Conservation (phyloP, 2,888 invertebrate species). For the Drosophila nigricruria region DNA sequence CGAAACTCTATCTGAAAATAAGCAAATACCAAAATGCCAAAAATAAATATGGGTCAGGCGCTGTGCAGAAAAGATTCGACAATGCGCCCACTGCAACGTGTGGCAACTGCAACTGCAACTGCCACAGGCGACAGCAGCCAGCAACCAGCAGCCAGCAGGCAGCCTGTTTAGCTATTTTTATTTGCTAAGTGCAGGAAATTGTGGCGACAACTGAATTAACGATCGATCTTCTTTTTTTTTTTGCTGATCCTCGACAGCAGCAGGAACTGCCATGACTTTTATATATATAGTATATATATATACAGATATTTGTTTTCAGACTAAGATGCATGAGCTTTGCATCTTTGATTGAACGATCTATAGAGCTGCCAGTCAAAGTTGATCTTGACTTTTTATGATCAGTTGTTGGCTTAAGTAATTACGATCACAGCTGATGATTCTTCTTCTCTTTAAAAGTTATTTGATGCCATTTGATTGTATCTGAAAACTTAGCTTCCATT, state of each 20-base stretch:
- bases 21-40: slow-evolving; percentile 64
- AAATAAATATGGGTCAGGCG: slow-evolving; percentile 75
- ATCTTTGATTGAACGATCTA: slow-evolving; percentile 1
- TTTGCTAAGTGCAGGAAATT: slow-evolving; percentile 38
- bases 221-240: slow-evolving; percentile 32
- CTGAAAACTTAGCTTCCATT: background rate
- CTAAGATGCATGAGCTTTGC: slow-evolving; percentile 10
- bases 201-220: slow-evolving; percentile 19
- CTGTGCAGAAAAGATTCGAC: slow-evolving; percentile 45
- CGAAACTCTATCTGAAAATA: slow-evolving; percentile 8
- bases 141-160: slow-evolving; percentile 16
- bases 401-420: background rate
- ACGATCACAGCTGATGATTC: background rate
- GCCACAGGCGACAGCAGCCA: slow-evolving; percentile 21
- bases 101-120: slow-evolving; percentile 14
- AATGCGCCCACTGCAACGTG: slow-evolving; percentile 34
- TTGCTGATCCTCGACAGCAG: slow-evolving; percentile 20
- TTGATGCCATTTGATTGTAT: background rate
- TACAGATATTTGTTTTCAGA: background rate
- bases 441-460: too few relatives aligned
- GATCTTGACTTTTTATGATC: background rate
- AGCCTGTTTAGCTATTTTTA: slow-evolving; percentile 41
- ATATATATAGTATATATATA: background rate
- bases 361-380: background rate
- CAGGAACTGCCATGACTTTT: slow-evolving; percentile 3